Evolutionary conservation across 2,888 invertebrate species (phyloP).

Genomic region (Eupithecia inturbata): DNA sequence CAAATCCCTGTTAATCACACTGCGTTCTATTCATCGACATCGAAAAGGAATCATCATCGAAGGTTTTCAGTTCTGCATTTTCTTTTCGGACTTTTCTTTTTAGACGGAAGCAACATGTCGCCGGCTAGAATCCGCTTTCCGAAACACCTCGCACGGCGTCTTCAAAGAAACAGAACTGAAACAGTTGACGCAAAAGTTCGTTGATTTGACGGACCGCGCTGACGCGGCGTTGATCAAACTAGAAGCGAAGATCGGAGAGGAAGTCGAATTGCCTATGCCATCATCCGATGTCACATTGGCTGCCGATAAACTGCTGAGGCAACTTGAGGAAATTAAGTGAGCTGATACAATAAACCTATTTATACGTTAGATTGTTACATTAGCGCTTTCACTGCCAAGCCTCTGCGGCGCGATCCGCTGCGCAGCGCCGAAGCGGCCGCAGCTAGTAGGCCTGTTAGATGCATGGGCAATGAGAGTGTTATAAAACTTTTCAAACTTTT

Average conservation of each 20-base stretch:
- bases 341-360: constrained; percentile 20
- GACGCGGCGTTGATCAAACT: constrained; percentile 74
- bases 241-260: constrained; percentile 66
- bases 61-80: background rate
- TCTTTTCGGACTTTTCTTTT: too few relatives aligned
- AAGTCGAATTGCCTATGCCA: constrained; percentile 56
- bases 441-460: too few relatives aligned
- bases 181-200: constrained; percentile 77
- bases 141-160: constrained; percentile 67
- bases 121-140: constrained; percentile 70
- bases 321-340: constrained; percentile 70
- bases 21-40: background rate
- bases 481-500: too few relatives aligned
- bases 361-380: background rate
- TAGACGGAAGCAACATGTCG: constrained; percentile 72
- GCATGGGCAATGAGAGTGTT: too few relatives aligned
- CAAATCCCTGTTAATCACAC: background rate
- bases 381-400: too few relatives aligned
- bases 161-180: constrained; percentile 74
- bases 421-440: too few relatives aligned
- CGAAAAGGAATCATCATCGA: too few relatives aligned
- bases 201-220: constrained; percentile 75
- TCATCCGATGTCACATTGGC: constrained; percentile 68
- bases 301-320: constrained; percentile 66
- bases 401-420: too few relatives aligned